phyloP scores from a whole-genome alignment of 2,113 vertebrate species.

The Ariopsis seemanni region DNA sequence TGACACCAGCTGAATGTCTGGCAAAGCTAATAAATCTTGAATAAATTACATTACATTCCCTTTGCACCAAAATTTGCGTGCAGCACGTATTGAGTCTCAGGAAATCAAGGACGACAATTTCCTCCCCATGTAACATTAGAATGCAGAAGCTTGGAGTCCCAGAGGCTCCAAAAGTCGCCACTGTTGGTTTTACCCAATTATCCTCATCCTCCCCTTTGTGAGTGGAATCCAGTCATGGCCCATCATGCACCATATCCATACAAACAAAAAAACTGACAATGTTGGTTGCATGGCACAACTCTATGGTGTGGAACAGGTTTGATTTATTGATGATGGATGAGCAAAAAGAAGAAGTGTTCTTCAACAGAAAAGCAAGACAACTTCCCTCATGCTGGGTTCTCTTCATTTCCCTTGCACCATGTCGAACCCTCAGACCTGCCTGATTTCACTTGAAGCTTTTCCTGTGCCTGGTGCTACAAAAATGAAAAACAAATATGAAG shows the following conservation, averaged over 20 bases:
- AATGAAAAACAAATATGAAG: constrained; percentile 17
- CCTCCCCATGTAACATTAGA: constrained; percentile 87
- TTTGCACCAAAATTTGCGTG: constrained; percentile 72
- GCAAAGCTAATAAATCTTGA: constrained; percentile 80
- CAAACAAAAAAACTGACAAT: background rate
- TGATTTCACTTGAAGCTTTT: background rate
- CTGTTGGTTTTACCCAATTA: constrained; percentile 78
- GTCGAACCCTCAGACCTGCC: background rate
- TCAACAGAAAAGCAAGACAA: background rate
- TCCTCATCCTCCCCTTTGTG: constrained; percentile 79
- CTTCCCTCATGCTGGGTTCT: constrained; percentile 2
- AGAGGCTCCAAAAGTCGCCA: constrained; percentile 73
- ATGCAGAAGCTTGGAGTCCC: constrained; percentile 74
- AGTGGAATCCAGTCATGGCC: constrained; percentile 71
- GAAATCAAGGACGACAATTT: constrained; percentile 88
- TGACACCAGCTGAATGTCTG: constrained; percentile 56
- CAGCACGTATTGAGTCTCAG: constrained; percentile 81
- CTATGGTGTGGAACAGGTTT: background rate
- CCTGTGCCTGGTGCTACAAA: constrained; percentile 2
- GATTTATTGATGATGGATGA: background rate
- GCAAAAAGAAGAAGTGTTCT: constrained; percentile 30
- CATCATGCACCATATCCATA: constrained; percentile 64
- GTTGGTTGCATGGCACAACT: background rate
- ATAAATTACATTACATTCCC: constrained; percentile 79
- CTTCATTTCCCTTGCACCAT: constrained; percentile 17